Evolutionary conservation across 1,140 invertebrate genomes (phyloP).

Genomic region (Trachymyrmex septentrionalis): DNA sequence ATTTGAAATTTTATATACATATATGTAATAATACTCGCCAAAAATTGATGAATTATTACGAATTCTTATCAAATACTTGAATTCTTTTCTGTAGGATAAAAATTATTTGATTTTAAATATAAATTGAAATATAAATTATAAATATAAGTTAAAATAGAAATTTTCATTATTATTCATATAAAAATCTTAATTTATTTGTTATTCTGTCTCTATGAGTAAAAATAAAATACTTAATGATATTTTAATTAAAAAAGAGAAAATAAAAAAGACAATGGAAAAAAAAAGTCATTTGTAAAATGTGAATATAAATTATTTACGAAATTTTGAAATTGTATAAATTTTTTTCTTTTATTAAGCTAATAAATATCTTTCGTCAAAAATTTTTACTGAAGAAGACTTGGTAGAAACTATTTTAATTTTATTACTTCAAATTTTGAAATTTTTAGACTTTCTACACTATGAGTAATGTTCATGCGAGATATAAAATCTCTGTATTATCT

Average conservation of each 20-base stretch:
- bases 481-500: neutral
- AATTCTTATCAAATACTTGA: neutral
- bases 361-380: neutral
- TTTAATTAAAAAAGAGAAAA: neutral
- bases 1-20: neutral
- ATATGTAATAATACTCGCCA: neutral
- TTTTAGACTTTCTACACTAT: neutral
- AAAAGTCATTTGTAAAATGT: neutral
- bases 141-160: too few species aligned
- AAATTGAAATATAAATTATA: neutral
- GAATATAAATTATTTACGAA: neutral
- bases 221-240: neutral
- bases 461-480: neutral
- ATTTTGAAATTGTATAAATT: neutral
- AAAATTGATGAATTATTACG: too few species aligned
- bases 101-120: neutral
- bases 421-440: neutral
- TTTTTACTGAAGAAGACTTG: slow-evolving; percentile 5
- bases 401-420: neutral
- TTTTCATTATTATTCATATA: neutral
- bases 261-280: neutral
- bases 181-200: neutral
- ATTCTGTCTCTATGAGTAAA: neutral
- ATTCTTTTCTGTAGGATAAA: neutral
- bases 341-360: neutral